Evolutionary conservation across 1,140 invertebrate species (phyloP), one percentile per base, ranked within the genome.

Genomic region (Diabrotica undecimpunctata): DNA sequence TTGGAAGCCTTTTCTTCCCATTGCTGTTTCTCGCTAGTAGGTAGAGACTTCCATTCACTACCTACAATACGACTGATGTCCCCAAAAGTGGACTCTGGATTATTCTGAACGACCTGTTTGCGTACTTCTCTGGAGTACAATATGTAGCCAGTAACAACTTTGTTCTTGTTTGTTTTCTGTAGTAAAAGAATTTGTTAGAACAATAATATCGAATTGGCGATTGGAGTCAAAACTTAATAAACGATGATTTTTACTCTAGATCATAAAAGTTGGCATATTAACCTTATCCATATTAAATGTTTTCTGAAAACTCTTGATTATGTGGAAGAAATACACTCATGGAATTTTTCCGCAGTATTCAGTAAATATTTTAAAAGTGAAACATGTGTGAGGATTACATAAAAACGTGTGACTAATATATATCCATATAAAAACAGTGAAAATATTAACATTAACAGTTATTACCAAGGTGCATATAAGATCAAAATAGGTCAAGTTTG

Each of bases 11-110:
- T 84, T 77, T 96, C 93, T 82, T 99, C 97, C 87, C 95, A 99
- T 46, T 87, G 85, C 76, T 95, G 91, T 78, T 98, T 98, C 65
- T 95, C 93, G 64, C 85, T 83, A 4, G 90, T 84, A 0, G 92
- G 86, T 63, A 99, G 82, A 66, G 92, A 93, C 72, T 95, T 89
- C 97, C 97, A 99, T 87, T 97, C 96, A 75, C 92, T 93, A 66
- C 96, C 97, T 74, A 99, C 96, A 75, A 98, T 91, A 71, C 95
- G 88, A 72, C 95, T 97, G 75, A 99, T 97, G 80, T 99, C 97
- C 58, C 97, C 97, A 82, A 99, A 99, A 25, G 89, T 90, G 58
- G 91, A 90, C 66, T 96, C 94, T 6, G 96, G 96, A 84, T 99
- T 97, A 76, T 93, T 91, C 78, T 64, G 83, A 82, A 78, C 94